These are phyloP conservation scores for Pyrrhosoma nymphula DNA, from an alignment of 2,888 invertebrate genomes.

Conservation along the genomic window DNA sequence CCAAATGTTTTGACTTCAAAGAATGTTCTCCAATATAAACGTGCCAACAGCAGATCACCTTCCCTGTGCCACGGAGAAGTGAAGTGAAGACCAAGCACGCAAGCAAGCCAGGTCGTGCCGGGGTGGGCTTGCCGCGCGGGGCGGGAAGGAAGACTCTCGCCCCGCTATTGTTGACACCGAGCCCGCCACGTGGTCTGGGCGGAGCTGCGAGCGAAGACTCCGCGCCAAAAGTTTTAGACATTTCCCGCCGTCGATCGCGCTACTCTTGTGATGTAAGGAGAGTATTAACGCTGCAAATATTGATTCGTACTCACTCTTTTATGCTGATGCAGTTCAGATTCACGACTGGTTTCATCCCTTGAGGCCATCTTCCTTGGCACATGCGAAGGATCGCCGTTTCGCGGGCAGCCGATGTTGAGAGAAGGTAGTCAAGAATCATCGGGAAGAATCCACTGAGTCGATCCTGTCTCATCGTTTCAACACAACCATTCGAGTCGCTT, in stretches of 20 bases:
- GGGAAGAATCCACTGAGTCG: too few relatives aligned
- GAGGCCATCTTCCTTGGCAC: too few relatives aligned
- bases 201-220: neutral
- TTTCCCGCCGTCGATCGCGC: neutral
- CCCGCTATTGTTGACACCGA: neutral
- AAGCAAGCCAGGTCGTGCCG: neutral
- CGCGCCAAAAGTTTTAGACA: neutral
- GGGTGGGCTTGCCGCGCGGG: neutral
- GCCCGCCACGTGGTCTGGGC: conserved; percentile 14
- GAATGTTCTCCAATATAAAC: neutral
- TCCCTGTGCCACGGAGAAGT: neutral
- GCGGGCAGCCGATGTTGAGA: too few relatives aligned
- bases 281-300: neutral
- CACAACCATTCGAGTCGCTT: neutral
- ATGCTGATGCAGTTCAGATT: too few relatives aligned
- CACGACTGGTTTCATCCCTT: too few relatives aligned
- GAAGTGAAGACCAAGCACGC: neutral
- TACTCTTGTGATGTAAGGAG: neutral
- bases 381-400: too few relatives aligned
- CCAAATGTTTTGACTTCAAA: neutral
- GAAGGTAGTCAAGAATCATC: too few relatives aligned
- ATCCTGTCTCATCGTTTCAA: neutral
- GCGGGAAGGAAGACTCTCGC: neutral
- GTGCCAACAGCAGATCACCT: too few relatives aligned
- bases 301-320: neutral